These are phyloP conservation scores for Celastrina argiolus DNA, from an alignment of 2,888 invertebrate species.

Conservation along the genomic window DNA sequence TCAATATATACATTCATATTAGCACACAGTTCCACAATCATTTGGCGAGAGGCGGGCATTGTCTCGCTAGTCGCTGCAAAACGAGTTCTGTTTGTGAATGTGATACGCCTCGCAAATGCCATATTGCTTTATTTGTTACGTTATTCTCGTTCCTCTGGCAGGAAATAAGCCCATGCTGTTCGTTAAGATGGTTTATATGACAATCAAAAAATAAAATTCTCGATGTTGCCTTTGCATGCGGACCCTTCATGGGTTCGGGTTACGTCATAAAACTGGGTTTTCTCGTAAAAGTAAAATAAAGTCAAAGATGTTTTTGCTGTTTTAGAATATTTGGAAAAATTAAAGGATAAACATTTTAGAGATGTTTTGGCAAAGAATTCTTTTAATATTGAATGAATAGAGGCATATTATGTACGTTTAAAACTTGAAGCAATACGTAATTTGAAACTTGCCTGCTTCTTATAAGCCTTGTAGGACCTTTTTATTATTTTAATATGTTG, in stretches of 20 bases:
- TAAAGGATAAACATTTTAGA: not conserved
- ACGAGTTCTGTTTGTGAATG: slow-evolving; percentile 52
- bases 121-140: slow-evolving; percentile 61
- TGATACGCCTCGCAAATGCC: slow-evolving; percentile 49
- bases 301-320: slow-evolving; percentile 4
- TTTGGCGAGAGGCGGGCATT: slow-evolving; percentile 40
- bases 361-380: not conserved
- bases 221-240: slow-evolving; percentile 9
- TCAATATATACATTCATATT: slow-evolving; percentile 31
- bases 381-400: not conserved
- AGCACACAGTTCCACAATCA: slow-evolving; percentile 36
- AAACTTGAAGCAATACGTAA: not conserved
- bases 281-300: slow-evolving; percentile 17
- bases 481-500: not conserved
- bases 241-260: slow-evolving; percentile 20
- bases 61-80: slow-evolving; percentile 51
- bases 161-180: slow-evolving; percentile 43
- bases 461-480: not conserved
- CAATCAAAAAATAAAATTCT: slow-evolving; percentile 17
- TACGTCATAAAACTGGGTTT: slow-evolving; percentile 11
- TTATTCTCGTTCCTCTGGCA: slow-evolving; percentile 54
- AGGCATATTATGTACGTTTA: not conserved
- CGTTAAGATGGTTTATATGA: slow-evolving; percentile 19
- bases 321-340: slow-evolving; percentile 1
- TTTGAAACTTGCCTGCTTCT: too few species aligned